phyloP scores from a whole-genome alignment of 2,113 vertebrate species.

The Nothocercus julius region DNA sequence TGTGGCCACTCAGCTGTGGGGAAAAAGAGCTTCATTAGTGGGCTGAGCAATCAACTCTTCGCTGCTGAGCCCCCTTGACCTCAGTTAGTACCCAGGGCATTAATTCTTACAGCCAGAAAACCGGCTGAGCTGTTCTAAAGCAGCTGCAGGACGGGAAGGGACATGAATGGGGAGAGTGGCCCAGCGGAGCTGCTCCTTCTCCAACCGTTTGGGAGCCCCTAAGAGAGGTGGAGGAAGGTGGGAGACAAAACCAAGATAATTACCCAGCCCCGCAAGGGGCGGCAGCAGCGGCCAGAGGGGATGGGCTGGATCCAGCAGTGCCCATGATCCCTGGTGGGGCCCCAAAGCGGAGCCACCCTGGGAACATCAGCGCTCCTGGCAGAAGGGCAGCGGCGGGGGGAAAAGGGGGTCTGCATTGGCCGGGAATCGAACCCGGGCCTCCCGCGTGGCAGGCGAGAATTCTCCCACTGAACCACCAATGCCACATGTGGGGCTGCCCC shows the following conservation, averaged over 20 bases:
- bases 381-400: too few relatives aligned
- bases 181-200: too few relatives aligned
- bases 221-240: not conserved
- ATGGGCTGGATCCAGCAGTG: too few relatives aligned
- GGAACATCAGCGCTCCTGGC: too few relatives aligned
- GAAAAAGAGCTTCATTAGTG: not conserved
- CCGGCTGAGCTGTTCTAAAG: not conserved
- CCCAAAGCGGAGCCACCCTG: too few relatives aligned
- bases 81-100: not conserved
- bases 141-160: not conserved
- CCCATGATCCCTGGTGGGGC: too few relatives aligned
- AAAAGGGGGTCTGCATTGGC: not conserved
- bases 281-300: too few relatives aligned
- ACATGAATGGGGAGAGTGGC: too few relatives aligned
- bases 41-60: not conserved
- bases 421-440: not conserved
- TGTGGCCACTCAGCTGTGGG: not conserved
- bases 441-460: not conserved
- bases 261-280: too few relatives aligned
- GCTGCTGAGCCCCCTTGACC: not conserved
- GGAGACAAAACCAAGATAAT: too few relatives aligned
- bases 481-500: not conserved
- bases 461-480: slow-evolving; percentile 39
- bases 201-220: not conserved
- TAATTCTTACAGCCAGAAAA: not conserved